These are phyloP conservation scores for Hololepta plana DNA, from an alignment of 2,888 invertebrate genomes.

Conservation along the genomic window DNA sequence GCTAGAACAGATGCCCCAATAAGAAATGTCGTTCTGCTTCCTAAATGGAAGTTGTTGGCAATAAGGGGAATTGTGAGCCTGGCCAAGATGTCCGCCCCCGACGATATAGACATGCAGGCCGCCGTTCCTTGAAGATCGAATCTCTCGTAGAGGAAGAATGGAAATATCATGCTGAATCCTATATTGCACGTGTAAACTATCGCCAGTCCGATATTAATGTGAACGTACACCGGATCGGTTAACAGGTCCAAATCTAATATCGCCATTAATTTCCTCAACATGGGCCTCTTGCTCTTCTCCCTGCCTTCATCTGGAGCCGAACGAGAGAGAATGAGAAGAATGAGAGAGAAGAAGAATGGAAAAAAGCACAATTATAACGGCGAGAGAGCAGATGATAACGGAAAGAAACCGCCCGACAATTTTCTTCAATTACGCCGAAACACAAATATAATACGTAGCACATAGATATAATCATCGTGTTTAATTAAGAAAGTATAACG, in stretches of 20 bases:
- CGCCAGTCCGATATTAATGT: conserved; percentile 47
- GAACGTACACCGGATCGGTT: conserved; percentile 41
- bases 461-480: no score
- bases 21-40: conserved; percentile 42
- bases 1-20: conserved; percentile 40
- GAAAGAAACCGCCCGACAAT: no score
- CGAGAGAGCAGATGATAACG: no score
- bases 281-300: no score
- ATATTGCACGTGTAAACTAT: conserved; percentile 48
- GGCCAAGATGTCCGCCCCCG: conserved; percentile 46
- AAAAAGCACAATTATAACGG: no score
- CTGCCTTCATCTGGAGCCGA: no score
- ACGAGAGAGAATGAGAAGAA: no score
- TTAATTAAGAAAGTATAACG: no score
- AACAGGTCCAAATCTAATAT: conserved; percentile 44
- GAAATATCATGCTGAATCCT: conserved; percentile 50
- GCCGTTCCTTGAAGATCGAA: conserved; percentile 33
- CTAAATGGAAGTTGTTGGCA: conserved; percentile 39
- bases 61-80: conserved; percentile 43
- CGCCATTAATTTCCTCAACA: no score
- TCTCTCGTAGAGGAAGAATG: conserved; percentile 40
- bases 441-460: no score
- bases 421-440: no score
- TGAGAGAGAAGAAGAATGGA: no score
- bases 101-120: conserved; percentile 50